Percentiles rank a stretch among this genome's conserved stretches.
Conservation (phyloP, 2,797 vertebrate genomes). For the Enteromius radiatus region DNA sequence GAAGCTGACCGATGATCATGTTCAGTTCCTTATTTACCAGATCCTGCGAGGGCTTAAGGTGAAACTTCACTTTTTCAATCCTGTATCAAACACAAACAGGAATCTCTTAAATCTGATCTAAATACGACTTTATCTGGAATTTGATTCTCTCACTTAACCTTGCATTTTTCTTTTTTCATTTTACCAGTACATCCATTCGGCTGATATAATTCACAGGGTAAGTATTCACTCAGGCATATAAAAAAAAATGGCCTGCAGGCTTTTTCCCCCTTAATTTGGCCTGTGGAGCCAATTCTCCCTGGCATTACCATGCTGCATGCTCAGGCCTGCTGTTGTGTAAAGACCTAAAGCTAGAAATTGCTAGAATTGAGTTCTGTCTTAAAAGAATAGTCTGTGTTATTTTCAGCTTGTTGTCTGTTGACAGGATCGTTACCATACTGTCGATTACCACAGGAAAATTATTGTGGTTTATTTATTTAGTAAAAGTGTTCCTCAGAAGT, state of each 20-base stretch:
- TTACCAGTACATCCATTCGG: conserved; percentile 95
- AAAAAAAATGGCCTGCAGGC: background rate
- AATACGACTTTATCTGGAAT: background rate
- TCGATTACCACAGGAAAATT: background rate
- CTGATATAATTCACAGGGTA: conserved; percentile 98
- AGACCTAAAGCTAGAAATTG: background rate
- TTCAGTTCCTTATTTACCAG: conserved; percentile 99
- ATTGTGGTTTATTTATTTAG: background rate
- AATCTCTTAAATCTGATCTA: background rate
- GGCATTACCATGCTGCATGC: background rate
- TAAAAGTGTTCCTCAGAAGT: background rate
- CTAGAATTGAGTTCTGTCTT: background rate
- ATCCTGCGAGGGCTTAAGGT: conserved; percentile 98
- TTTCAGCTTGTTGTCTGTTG: background rate
- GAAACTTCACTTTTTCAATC: conserved; percentile 48
- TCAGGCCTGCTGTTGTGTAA: background rate
- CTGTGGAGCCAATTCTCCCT: background rate
- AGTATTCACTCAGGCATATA: conserved; percentile 61
- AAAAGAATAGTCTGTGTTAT: background rate
- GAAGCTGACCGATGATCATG: conserved; percentile 98
- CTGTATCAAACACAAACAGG: background rate
- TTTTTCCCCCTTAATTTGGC: background rate
- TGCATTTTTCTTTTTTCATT: conserved; percentile 35
- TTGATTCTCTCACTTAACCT: conserved; percentile 23
- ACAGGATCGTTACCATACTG: background rate